These are phyloP conservation scores for Frankliniella fusca DNA, from an alignment of 2,888 invertebrate genomes.

Conservation along the genomic window DNA sequence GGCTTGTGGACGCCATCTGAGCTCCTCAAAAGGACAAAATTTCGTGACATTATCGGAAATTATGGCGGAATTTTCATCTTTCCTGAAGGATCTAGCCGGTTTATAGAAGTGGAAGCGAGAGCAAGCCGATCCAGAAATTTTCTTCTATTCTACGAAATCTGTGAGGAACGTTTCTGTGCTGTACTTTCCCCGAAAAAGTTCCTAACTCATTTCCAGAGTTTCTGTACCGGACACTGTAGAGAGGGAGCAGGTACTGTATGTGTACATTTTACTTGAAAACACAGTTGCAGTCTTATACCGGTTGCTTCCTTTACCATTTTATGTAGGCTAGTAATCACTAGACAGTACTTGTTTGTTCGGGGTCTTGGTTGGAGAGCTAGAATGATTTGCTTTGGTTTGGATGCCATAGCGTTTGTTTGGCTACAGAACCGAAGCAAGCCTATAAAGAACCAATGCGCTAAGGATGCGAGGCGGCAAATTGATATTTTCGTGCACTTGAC, in stretches of 20 bases:
- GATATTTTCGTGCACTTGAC: no score
- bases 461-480: no score
- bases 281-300: no score
- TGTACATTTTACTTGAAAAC: background rate
- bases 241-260: background rate
- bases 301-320: no score
- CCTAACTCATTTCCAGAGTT: background rate
- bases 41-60: constrained; percentile 19
- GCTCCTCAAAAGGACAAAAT: constrained; percentile 16
- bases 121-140: background rate
- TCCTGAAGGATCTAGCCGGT: background rate
- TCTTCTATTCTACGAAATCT: background rate
- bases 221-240: constrained; percentile 13
- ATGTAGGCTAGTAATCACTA: no score
- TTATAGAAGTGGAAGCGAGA: background rate
- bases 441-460: no score
- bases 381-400: background rate
- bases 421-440: background rate
- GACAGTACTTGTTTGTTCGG: background rate
- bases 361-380: background rate
- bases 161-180: background rate
- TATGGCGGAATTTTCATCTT: constrained; percentile 12
- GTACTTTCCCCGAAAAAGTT: background rate
- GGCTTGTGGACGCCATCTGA: constrained; percentile 21
- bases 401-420: constrained; percentile 16